Evolutionary conservation across 2,113 vertebrate genomes (phyloP).

Genomic region (Pseudopipra pipra): DNA sequence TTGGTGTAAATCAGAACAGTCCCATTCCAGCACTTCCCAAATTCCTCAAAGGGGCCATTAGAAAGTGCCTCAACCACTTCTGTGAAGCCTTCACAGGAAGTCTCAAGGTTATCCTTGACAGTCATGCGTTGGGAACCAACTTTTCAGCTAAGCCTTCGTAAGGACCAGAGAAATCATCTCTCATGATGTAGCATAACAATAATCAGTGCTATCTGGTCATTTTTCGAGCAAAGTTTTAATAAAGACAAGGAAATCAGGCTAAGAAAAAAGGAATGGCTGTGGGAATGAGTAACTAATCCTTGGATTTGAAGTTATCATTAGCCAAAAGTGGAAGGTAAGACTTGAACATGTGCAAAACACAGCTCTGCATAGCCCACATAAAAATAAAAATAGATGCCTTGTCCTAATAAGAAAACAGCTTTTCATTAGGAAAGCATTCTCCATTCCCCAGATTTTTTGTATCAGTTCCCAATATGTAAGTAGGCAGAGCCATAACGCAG

Average conservation of each 20-base stretch:
- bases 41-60: background rate
- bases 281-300: background rate
- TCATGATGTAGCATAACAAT: background rate
- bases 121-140: accelerated
- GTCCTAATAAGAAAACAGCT: background rate
- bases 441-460: background rate
- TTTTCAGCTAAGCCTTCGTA: background rate
- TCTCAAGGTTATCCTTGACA: background rate
- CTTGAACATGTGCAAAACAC: background rate
- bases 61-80: background rate
- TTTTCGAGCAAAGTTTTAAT: background rate
- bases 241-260: background rate
- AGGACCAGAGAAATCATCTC: background rate
- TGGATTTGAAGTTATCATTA: background rate
- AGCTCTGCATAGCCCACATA: background rate
- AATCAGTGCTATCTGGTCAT: background rate
- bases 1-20: background rate
- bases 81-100: background rate
- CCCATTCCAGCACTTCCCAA: background rate
- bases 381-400: background rate
- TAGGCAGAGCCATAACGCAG: background rate
- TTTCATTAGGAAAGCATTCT: background rate
- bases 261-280: background rate
- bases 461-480: accelerated
- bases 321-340: background rate